These are phyloP conservation scores for Liparis tanakae DNA, from an alignment of 2,797 vertebrate genomes.

Conservation along the genomic window DNA sequence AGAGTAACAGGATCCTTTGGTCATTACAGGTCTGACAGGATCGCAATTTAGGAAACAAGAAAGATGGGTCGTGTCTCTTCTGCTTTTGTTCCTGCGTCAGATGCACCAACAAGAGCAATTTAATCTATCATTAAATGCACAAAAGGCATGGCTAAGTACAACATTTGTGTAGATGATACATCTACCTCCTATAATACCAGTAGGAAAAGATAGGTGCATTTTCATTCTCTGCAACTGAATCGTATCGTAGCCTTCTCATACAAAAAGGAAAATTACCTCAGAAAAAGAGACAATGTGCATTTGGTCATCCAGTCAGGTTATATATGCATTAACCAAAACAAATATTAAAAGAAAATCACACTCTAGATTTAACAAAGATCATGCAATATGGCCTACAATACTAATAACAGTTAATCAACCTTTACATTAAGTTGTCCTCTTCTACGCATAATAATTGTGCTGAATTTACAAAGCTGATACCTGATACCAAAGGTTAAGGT, in stretches of 20 bases:
- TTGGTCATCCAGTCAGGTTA: conserved; percentile 72
- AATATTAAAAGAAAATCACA: conserved; percentile 81
- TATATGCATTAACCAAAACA: conserved; percentile 77
- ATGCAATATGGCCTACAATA: conserved; percentile 74
- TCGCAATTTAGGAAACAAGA: conserved; percentile 46
- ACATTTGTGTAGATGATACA: background rate
- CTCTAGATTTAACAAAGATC: conserved; percentile 75
- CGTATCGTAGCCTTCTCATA: conserved; percentile 19
- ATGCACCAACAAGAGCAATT: conserved; percentile 15
- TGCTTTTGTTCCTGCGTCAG: conserved; percentile 22
- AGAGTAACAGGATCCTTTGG: background rate
- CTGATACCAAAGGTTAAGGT: conserved; percentile 9
- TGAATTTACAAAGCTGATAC: conserved; percentile 7
- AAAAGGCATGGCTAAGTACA: conserved; percentile 6
- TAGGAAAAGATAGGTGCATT: conserved; percentile 17
- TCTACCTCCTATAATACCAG: background rate
- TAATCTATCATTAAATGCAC: conserved; percentile 18
- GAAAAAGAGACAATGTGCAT: conserved; percentile 77
- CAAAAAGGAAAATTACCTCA: background rate
- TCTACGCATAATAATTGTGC: conserved; percentile 37
- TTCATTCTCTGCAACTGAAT: conserved; percentile 65
- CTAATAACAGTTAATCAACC: conserved; percentile 73
- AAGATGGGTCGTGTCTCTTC: conserved; percentile 26
- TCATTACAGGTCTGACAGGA: background rate
- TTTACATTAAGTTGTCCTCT: conserved; percentile 78